Evolutionary conservation across 2,888 invertebrate species (phyloP), one percentile per base, ranked within the genome.

Genomic region (Ryuthela nishihirai): DNA sequence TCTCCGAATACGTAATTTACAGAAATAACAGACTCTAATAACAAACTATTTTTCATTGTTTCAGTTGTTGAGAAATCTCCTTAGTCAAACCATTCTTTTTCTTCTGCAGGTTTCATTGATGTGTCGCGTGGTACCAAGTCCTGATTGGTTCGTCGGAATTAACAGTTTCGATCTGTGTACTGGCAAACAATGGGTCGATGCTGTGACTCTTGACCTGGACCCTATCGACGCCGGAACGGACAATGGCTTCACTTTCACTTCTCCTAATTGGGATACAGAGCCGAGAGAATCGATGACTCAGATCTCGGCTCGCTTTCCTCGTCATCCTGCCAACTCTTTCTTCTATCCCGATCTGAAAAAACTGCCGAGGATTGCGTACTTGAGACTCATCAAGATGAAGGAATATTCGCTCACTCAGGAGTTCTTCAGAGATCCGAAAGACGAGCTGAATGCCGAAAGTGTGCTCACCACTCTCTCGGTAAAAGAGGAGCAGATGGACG

Each of bases 221-320:
- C 93, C 93, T 0, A 76, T 91, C 69, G 94, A 94, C 75, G 93
- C 91, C 12, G 94, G 94, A 46, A 92, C 91, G 38, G 93, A 94
- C 79, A 89, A 90, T 75, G 94, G 94, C 3, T 88, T 93, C 78
- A 93, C 93, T 47, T 95, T 94, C 77, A 93, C 93, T 17, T 88
- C 94, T n/a, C 92, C 92, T 44, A 90, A 92, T 78, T 94, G 94
- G 93, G 88, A 89, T 47, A 90, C 91, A 18, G 85, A 87, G 44
- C 93, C 93, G 2, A 88, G 87, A 73, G 88, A 90, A 66, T 85
- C 86, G 66, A 88, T 92, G 67, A 87, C 88, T 77, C 82, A 86
- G 70, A 90, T 95, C 76, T 92, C 92, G 26, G 85, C 90, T 41
- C 83, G 84, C 66, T 87, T 86, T 74, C 94, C 93, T 9, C 85